Evolutionary conservation across 1,140 invertebrate species (phyloP), one percentile per base, ranked within the genome.

Genomic region (Phocides pigmalion): DNA sequence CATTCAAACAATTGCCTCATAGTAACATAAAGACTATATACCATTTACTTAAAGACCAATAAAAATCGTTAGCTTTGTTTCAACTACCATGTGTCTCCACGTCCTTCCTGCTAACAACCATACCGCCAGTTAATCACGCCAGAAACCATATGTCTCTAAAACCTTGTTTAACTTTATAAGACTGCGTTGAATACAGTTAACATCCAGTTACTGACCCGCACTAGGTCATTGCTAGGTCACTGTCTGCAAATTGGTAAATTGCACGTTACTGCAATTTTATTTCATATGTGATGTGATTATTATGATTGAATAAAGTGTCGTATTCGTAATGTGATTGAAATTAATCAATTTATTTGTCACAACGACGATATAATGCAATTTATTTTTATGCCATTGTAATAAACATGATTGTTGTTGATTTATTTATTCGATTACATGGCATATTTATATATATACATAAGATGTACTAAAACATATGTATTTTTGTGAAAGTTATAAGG

Each of bases 1-100:
- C 50, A 62, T 66, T 76, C 68, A 65, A 63, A 83, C 81, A 77
- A 74, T 70, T 71, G 70, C 66, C 42, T 46, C 66, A 64, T 56
- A 73, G n/a, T n/a, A n/a, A n/a, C n/a, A n/a, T n/a, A 66, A 58
- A 32, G 37, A 58, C n/a, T n/a, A n/a, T n/a, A 35, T 16, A 25
- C 25, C 8, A 17, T 19, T 46, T 44, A 44, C 35, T 37, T 46
- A 20, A 54, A 47, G 3, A 49, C 20, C 14, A 28, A 56, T 56
- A 42, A 56, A 51, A 56, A 41, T 41, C 19, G 16, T 56, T 25
- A 56, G 19, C 35, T 2, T 37, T 19, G 15, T 32, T 12, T 3
- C 39, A 32, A 17, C 1, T 49, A 22, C 5, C 11, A 37, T 53
- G 32, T 20, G 16, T 11, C n/a, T 25, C 14, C 50, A 32, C 9